phyloP scores from a whole-genome alignment of 2,797 vertebrate species.

The Manis pentadactyla region DNA sequence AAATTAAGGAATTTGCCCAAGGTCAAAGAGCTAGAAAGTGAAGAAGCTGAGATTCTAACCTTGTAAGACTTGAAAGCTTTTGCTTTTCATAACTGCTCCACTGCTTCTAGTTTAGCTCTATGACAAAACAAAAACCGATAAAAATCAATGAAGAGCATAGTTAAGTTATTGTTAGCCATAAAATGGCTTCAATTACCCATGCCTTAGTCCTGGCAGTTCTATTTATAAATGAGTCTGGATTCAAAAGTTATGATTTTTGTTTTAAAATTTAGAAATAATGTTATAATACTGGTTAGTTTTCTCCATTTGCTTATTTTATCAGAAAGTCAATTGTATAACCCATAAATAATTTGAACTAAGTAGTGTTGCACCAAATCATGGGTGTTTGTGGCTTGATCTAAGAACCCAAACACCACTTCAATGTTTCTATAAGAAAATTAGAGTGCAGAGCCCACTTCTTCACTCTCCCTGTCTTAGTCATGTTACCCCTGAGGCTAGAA shows the following conservation, averaged over 20 bases:
- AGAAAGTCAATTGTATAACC: not conserved
- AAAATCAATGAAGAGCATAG: not conserved
- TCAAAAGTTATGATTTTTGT: not conserved
- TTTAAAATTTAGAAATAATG: conserved; percentile 1
- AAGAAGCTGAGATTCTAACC: conserved; percentile 2
- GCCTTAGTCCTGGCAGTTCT: not conserved
- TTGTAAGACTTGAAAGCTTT: not conserved
- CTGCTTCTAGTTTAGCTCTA: not conserved
- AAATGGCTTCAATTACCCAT: not conserved
- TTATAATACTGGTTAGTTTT: conserved; percentile 26
- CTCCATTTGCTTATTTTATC: not conserved
- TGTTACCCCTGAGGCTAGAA: not conserved
- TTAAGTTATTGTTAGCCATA: not conserved
- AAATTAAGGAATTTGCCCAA: conserved; percentile 27
- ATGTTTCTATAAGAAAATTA: conserved; percentile 21
- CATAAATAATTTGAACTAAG: conserved; percentile 34
- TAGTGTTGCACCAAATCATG: not conserved
- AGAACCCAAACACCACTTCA: not conserved
- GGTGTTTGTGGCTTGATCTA: not conserved
- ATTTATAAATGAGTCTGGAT: conserved; percentile 9
- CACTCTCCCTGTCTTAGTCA: not conserved
- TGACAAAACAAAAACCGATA: not conserved
- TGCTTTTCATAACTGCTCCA: not conserved
- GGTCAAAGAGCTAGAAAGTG: not conserved
- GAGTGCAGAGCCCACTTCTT: not conserved